A percentile compares a stretch with the other conserved stretches of the same genome.
phyloP scores from a whole-genome alignment of 1,140 invertebrate species.

The Trigoniulus corallinus region DNA sequence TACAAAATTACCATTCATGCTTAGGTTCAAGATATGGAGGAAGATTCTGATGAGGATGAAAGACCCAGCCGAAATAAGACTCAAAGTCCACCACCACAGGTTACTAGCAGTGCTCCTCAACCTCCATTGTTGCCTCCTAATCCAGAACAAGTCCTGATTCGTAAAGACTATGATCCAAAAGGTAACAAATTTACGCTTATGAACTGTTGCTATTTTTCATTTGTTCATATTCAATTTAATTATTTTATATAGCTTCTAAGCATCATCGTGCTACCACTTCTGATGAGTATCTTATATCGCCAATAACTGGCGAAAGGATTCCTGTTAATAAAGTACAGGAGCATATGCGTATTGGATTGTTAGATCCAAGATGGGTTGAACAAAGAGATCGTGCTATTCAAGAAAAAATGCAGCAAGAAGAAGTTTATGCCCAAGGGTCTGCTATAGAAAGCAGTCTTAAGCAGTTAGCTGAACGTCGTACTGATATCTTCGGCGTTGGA shows the following conservation, averaged over 20 bases:
- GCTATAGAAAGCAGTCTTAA: conserved; percentile 92
- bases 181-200: not conserved
- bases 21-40: conserved; percentile 66
- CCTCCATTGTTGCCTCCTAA: conserved; percentile 59
- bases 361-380: conserved; percentile 97
- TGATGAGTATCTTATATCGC: conserved; percentile 92
- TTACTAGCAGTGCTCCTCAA: conserved; percentile 37
- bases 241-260: conserved; percentile 29
- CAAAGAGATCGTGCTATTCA: conserved; percentile 73
- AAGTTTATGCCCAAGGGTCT: conserved; percentile 65
- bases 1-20: conserved; percentile 23
- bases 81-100: conserved; percentile 22
- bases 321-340: conserved; percentile 92
- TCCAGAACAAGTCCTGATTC: conserved; percentile 84
- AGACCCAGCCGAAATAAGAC: conserved; percentile 20
- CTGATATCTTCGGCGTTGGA: conserved; percentile 98
- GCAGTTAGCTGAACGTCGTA: conserved; percentile 90
- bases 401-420: conserved; percentile 69
- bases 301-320: conserved; percentile 93
- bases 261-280: conserved; percentile 35
- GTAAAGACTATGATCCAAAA: conserved; percentile 94
- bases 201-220: conserved; percentile 6
- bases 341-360: conserved; percentile 89
- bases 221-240: not conserved
- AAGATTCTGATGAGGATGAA: conserved; percentile 61